phyloP scores from a whole-genome alignment of 2,113 vertebrate species.

The Sinocyclocheilus maitianheensis region DNA sequence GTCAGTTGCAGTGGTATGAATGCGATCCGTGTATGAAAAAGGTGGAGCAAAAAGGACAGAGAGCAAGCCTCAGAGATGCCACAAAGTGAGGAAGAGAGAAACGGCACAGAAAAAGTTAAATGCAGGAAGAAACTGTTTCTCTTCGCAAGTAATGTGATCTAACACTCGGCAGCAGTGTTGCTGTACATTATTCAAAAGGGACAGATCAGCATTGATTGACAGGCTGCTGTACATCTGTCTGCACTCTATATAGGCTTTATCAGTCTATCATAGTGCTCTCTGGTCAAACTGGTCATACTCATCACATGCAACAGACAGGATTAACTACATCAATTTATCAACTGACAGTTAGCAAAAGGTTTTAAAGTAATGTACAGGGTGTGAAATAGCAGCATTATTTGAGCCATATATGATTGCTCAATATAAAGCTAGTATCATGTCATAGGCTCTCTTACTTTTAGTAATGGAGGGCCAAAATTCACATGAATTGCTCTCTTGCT shows the following conservation, averaged over 20 bases:
- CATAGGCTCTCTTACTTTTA: constrained; percentile 26
- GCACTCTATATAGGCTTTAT: not conserved
- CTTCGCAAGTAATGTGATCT: constrained; percentile 39
- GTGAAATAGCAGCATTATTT: not conserved
- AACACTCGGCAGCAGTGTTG: not conserved
- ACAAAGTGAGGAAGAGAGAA: not conserved
- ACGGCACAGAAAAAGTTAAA: not conserved
- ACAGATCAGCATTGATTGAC: constrained; percentile 43
- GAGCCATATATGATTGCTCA: not conserved
- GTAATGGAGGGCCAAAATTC: constrained; percentile 10
- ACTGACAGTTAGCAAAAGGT: no score
- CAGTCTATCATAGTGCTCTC: not conserved
- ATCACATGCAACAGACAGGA: no score
- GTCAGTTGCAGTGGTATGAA: not conserved
- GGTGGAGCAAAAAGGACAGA: not conserved
- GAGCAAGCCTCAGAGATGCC: not conserved
- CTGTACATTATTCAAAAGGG: constrained; percentile 43
- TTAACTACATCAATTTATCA: no score
- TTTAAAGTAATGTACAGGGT: no score
- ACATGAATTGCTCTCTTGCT: not conserved
- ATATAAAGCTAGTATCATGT: not conserved
- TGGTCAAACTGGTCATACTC: not conserved
- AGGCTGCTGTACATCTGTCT: constrained; percentile 23
- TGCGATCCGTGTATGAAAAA: not conserved
- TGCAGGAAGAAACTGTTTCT: not conserved